These are phyloP conservation scores for Poecilia picta DNA, from an alignment of 2,797 vertebrate genomes.

Conservation along the genomic window DNA sequence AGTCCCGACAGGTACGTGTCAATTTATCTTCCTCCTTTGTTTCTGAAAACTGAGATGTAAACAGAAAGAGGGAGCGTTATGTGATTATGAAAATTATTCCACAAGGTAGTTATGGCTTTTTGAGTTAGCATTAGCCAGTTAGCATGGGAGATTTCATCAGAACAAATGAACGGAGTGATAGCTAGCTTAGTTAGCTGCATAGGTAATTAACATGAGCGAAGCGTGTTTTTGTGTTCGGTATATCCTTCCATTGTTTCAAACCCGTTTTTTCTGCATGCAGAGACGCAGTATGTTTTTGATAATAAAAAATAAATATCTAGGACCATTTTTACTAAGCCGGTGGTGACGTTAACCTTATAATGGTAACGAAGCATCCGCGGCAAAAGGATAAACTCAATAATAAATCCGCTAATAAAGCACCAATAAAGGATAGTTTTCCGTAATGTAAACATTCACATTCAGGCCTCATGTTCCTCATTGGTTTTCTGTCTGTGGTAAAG, in stretches of 20 bases:
- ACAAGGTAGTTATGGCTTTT: background rate
- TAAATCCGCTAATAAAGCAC: background rate
- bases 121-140: conserved; percentile 58
- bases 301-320: background rate
- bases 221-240: background rate
- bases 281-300: background rate
- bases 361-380: conserved; percentile 4
- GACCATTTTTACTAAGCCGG: conserved; percentile 40
- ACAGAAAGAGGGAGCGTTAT: background rate
- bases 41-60: background rate
- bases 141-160: conserved; percentile 46
- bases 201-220: conserved; percentile 5
- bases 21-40: background rate
- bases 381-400: background rate
- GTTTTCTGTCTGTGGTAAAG: conserved; percentile 3
- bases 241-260: background rate
- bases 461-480: conserved; percentile 18
- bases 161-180: conserved; percentile 48
- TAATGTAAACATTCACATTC: background rate
- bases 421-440: background rate
- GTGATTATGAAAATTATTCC: background rate
- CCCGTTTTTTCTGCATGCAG: accelerated
- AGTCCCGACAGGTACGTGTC: conserved; percentile 79
- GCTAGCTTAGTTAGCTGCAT: conserved; percentile 24
- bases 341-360: conserved; percentile 5